phyloP scores from a whole-genome alignment of 2,888 invertebrate genomes.

The Disparrhopalites patrizii region DNA sequence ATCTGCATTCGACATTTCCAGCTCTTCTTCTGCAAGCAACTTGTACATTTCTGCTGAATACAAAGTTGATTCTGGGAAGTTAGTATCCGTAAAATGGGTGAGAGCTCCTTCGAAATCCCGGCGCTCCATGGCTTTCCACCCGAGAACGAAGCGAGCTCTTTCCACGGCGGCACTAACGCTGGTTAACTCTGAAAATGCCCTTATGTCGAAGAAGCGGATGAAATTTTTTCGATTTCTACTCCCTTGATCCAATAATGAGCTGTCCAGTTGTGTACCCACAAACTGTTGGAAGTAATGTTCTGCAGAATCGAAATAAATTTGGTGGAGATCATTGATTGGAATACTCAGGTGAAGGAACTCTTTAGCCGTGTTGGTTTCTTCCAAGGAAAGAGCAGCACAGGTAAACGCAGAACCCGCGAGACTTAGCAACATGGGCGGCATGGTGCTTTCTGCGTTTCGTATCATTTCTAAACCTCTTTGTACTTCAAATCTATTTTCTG shows the following conservation, averaged over 20 bases:
- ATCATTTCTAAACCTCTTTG: constrained; percentile 23
- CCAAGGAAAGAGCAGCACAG: not conserved
- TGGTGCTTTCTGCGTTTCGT: constrained; percentile 8
- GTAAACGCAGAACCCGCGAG: not conserved
- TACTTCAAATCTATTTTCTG: constrained; percentile 2
- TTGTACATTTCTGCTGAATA: constrained; percentile 22
- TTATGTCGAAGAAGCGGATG: constrained; percentile 9
- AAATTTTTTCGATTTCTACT: not conserved
- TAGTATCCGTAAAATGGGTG: constrained; percentile 5
- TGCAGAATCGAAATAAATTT: constrained; percentile 13
- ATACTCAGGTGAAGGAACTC: constrained; percentile 7
- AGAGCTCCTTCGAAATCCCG: constrained; percentile 12
- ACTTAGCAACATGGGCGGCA: constrained; percentile 2
- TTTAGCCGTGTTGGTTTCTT: not conserved
- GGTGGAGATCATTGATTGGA: not conserved
- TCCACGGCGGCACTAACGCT: not conserved
- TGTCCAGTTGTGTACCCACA: not conserved
- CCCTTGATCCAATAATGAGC: not conserved
- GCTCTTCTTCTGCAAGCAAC: constrained; percentile 17
- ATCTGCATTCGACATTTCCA: not conserved
- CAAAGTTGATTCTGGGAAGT: constrained; percentile 2
- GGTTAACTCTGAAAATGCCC: not conserved
- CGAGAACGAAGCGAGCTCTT: constrained; percentile 10
- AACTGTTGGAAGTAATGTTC: constrained; percentile 4
- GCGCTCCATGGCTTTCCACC: constrained; percentile 19